Conservation (phyloP, 2,797 vertebrate genomes). For the Podargus strigoides region DNA sequence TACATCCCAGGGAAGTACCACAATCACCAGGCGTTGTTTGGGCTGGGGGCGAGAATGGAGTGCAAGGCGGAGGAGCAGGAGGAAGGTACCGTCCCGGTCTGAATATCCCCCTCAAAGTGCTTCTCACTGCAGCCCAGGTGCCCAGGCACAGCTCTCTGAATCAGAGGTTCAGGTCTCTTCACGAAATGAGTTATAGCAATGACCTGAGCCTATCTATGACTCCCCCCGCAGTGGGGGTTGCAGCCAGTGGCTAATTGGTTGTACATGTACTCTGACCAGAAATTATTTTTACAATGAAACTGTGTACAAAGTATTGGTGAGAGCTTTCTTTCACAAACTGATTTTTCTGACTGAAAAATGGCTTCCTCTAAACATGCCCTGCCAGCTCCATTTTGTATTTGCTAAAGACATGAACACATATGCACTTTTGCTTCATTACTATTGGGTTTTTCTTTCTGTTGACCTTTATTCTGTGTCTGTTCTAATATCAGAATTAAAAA, state of each 20-base stretch:
- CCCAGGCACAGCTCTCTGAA: not conserved
- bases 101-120: not conserved
- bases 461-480: not conserved
- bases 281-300: not conserved
- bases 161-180: not conserved
- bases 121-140: not conserved
- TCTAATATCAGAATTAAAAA: not conserved
- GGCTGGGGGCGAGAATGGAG: not conserved
- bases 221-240: not conserved
- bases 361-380: not conserved
- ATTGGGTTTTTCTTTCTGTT: not conserved
- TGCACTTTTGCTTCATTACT: not conserved
- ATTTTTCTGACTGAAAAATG: not conserved
- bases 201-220: not conserved
- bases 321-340: not conserved
- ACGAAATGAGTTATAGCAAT: not conserved
- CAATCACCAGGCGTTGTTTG: fast-evolving
- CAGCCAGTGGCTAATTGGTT: not conserved
- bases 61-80: not conserved
- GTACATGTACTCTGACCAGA: not conserved
- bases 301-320: not conserved
- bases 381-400: not conserved
- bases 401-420: not conserved
- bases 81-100: not conserved
- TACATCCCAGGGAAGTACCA: not conserved